phyloP scores from a whole-genome alignment of 2,888 invertebrate species.

The Dastarcus helophoroides region DNA sequence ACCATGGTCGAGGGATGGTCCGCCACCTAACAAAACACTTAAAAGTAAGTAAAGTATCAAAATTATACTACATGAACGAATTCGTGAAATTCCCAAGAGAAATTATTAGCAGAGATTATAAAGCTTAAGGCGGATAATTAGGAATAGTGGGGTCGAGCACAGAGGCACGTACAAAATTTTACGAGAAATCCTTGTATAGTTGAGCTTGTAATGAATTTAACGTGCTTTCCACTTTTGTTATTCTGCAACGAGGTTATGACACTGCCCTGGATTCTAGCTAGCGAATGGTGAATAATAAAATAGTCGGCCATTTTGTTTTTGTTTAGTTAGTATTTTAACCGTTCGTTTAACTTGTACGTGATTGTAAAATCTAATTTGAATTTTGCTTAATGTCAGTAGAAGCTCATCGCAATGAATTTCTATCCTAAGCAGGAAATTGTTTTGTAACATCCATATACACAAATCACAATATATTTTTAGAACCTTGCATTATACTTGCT shows the following conservation, averaged over 20 bases:
- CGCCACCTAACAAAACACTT: slow-evolving; percentile 64
- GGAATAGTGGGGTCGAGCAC: slow-evolving; percentile 9
- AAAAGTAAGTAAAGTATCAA: slow-evolving; percentile 57
- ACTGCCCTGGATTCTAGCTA: slow-evolving; percentile 26
- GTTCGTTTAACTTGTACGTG: slow-evolving; percentile 23
- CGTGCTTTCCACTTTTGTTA: slow-evolving; percentile 16
- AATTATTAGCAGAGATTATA: too few relatives aligned
- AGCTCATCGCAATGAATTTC: slow-evolving; percentile 4
- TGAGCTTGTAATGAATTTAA: slow-evolving; percentile 17
- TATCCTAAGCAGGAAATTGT: slow-evolving; percentile 17
- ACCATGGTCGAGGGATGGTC: slow-evolving; percentile 81
- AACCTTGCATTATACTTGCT: too few relatives aligned
- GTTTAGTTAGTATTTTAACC: slow-evolving; percentile 23
- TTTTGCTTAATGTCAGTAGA: slow-evolving; percentile 19
- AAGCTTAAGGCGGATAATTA: slow-evolving; percentile 10
- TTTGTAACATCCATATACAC: slow-evolving; percentile 7
- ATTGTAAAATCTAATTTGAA: slow-evolving; percentile 25
- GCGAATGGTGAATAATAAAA: slow-evolving; percentile 27
- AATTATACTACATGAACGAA: neutral
- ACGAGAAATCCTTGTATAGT: slow-evolving; percentile 14
- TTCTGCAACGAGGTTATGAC: slow-evolving; percentile 19
- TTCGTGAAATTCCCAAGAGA: too few relatives aligned
- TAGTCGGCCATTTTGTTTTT: slow-evolving; percentile 27
- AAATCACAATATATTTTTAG: too few relatives aligned
- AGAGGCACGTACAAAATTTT: slow-evolving; percentile 14